Evolutionary conservation across 2,797 vertebrate species (phyloP).

Genomic region (Austrolebias charrua): DNA sequence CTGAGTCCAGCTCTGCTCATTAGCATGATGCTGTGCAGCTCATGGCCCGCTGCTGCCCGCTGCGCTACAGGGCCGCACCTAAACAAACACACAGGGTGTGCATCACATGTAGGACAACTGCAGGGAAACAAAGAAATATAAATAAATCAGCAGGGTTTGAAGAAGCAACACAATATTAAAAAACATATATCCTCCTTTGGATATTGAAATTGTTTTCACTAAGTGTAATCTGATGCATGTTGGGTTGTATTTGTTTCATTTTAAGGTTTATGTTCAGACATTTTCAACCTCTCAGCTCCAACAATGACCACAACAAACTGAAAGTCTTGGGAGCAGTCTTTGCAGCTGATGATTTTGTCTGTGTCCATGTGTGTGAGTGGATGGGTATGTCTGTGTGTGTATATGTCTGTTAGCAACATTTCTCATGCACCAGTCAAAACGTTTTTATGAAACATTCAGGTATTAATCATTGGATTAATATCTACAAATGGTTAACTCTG

Average conservation of each 20-base stretch:
- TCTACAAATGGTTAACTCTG: too few relatives aligned
- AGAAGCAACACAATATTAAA: conserved; percentile 15
- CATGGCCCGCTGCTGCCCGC: conserved; percentile 63
- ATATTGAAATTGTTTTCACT: not conserved
- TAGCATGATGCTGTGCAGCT: conserved; percentile 72
- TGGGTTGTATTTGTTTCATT: conserved; percentile 6
- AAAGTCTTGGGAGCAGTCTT: too few relatives aligned
- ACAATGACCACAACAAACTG: too few relatives aligned
- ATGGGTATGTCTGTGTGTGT: too few relatives aligned
- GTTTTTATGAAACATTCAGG: too few relatives aligned
- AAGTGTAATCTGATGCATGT: not conserved
- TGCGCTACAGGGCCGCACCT: conserved; percentile 50
- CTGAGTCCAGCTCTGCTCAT: conserved; percentile 77
- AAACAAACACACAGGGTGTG: conserved; percentile 69
- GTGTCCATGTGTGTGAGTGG: too few relatives aligned
- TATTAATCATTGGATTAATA: too few relatives aligned
- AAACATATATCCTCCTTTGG: conserved; percentile 4
- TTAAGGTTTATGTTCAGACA: conserved; percentile 10
- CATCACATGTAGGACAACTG: conserved; percentile 62
- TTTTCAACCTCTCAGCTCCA: too few relatives aligned
- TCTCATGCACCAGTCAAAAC: too few relatives aligned
- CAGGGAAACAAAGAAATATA: conserved; percentile 29
- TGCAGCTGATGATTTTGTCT: too few relatives aligned
- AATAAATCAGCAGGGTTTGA: conserved; percentile 13
- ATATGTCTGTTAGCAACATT: too few relatives aligned